Conservation (phyloP, 2,113 vertebrate species). For the Nasalis larvatus region DNA sequence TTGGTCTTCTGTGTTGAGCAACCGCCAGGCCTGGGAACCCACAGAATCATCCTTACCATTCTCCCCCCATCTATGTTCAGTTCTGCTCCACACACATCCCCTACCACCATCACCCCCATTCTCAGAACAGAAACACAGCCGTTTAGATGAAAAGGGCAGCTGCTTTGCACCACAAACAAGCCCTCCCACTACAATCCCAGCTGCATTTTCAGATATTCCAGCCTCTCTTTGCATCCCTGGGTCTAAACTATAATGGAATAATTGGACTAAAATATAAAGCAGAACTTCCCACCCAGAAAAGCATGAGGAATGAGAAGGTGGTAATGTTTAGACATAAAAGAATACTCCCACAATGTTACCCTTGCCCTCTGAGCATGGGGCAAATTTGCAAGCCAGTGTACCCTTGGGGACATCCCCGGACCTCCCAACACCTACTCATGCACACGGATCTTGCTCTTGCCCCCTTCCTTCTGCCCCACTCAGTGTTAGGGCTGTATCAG, state of each 20-base stretch:
- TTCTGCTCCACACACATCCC: neutral
- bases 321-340: conserved; percentile 38
- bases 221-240: neutral
- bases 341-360: neutral
- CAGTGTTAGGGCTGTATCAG: neutral
- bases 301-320: neutral
- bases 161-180: conserved; percentile 15
- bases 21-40: neutral
- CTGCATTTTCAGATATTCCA: neutral
- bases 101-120: neutral
- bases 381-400: neutral
- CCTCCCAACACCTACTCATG: neutral
- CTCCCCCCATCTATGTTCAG: too few relatives aligned
- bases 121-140: neutral
- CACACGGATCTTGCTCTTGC: neutral
- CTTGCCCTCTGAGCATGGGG: neutral
- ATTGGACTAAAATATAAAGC: conserved; percentile 11
- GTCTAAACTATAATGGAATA: neutral
- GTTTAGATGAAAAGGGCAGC: conserved; percentile 33
- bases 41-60: neutral
- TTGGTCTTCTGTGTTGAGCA: neutral
- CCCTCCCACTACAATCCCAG: neutral
- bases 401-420: neutral
- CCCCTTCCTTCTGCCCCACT: neutral
- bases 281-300: conserved; percentile 35